These are phyloP conservation scores for Brachionichthys hirsutus DNA, from an alignment of 2,113 vertebrate species.

Conservation along the genomic window DNA sequence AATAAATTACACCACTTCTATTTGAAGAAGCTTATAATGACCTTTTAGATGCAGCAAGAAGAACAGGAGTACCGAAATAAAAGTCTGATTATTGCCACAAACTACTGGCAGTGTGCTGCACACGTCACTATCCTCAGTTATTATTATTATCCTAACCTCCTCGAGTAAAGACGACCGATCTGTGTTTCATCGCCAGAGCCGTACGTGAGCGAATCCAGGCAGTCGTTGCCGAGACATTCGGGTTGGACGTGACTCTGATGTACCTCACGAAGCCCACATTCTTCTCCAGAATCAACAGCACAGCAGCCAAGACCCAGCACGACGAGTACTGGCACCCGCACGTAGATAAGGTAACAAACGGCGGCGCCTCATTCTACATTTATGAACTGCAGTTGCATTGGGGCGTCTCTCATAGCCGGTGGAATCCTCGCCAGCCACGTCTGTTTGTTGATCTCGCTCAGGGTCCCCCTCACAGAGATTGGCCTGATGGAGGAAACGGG, in stretches of 20 bases:
- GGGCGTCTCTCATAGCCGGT: not conserved
- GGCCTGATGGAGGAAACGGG: no score
- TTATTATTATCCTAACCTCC: no score
- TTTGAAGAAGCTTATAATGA: no score
- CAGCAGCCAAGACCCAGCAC: slow-evolving; percentile 84
- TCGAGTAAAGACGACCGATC: not conserved
- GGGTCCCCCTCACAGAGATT: no score
- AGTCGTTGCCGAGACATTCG: slow-evolving; percentile 83
- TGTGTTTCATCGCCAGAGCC: slow-evolving; percentile 66
- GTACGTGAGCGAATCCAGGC: slow-evolving; percentile 86
- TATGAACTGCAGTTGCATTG: not conserved
- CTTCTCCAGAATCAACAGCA: slow-evolving; percentile 96
- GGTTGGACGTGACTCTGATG: slow-evolving; percentile 78
- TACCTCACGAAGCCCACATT: slow-evolving; percentile 96
- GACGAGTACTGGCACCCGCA: slow-evolving; percentile 98
- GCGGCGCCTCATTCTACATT: fast-evolving
- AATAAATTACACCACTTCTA: no score
- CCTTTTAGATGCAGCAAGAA: no score
- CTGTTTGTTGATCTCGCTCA: no score
- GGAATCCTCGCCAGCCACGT: no score
- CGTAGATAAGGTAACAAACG: slow-evolving; percentile 86
- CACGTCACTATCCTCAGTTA: not conserved
- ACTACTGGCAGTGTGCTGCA: not conserved
- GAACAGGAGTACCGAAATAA: no score
- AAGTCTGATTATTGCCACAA: not conserved